Evolutionary conservation across 30 jellyfish, hydroid and myxozoan genomes (phyloP).

Genomic region (Turritopsis rubra): DNA sequence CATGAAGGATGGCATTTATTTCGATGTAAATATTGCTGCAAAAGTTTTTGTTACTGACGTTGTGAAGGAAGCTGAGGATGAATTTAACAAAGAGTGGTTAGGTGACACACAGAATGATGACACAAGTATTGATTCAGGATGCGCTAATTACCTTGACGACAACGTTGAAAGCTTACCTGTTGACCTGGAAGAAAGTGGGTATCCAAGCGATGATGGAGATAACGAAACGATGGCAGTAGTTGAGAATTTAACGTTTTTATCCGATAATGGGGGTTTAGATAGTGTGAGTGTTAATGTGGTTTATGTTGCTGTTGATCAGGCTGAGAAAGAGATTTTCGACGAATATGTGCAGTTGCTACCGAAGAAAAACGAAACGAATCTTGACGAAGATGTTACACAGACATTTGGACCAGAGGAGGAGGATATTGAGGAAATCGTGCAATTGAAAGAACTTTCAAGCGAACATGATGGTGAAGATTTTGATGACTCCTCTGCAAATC

Average conservation of each 20-base stretch:
- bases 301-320: background rate
- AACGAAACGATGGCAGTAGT: background rate
- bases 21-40: conserved; percentile 11
- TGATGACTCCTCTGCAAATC: background rate
- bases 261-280: background rate
- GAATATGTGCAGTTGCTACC: background rate
- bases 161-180: background rate
- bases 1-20: background rate
- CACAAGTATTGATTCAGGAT: background rate
- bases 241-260: background rate
- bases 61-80: background rate
- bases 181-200: background rate
- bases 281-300: background rate
- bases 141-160: background rate
- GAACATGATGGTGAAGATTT: background rate
- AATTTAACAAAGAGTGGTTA: background rate
- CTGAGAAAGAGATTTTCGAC: conserved; percentile 11
- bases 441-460: background rate
- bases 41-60: background rate
- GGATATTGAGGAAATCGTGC: background rate
- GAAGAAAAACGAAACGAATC: no score
- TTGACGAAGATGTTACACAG: background rate
- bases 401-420: background rate
- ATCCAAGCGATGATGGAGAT: background rate
- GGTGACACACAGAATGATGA: background rate